Base-by-base conservation (phyloP, 64 coral and sea anemone genomes). In the Catalaphyllia jardinei region DNA sequence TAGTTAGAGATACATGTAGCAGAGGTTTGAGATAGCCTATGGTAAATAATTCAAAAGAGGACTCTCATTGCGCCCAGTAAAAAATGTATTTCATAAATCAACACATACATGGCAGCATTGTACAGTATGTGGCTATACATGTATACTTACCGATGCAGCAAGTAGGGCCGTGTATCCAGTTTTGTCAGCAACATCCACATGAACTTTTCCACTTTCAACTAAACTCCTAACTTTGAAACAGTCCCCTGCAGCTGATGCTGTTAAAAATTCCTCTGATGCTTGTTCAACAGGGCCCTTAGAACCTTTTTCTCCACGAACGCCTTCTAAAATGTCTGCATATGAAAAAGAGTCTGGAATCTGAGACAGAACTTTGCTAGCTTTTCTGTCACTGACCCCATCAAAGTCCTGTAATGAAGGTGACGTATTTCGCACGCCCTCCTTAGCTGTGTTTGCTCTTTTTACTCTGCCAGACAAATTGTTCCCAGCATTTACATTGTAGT, bases 151-250 rank as follows among this genome's bases (percentile, higher is more conserved):
- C 4, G 93, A 82, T 35, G 96, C 93, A 63, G 96, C 96, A 1
- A 98, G 60, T 10, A 98, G 76, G 15, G 93, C 93, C n/a, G 96
- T 98, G 52, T 94, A 98, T n/a, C 96, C 96, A 59, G 96, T 98
- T 88, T 98, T 98, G 74, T 98, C 96, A 39, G 96, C 96, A 74
- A 98, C 93, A 85, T 98, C 96, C 46, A 98, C 96, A 87, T 98
- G 93, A 22, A 98, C 87, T 46, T 73, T 81, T 29, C 87, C 93
- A 82, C 87, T 92, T 52, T 98, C 89, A 33, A 98, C 82, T 62
- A 98, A 89, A 52, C 78, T 72, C 1, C 67, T 81, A 27, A 98
- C 89, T 57, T 86, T 82, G 52, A 94, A 57, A 75, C 87, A 98
- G 67, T 98, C 93, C 38, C 96, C 96, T 19, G 87, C 87, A 22